Base-by-base conservation (phyloP, 1,140 invertebrate genomes). In the Tachypleus tridentatus region DNA sequence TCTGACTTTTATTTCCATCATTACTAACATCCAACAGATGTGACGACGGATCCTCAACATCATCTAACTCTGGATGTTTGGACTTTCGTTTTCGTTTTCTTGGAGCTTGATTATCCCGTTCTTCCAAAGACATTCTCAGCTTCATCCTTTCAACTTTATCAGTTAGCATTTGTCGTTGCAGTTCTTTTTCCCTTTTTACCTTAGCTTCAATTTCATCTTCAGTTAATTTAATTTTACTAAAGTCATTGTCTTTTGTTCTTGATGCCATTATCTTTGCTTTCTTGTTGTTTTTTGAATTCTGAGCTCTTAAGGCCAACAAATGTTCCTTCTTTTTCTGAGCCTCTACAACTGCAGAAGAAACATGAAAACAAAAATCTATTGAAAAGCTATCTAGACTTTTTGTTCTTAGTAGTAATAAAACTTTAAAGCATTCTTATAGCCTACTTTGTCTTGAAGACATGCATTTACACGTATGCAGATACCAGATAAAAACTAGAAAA, bases 201-300 rank as follows among this genome's bases (percentile, higher is more conserved):
- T 69, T 65, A 51, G 58, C 52, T 51, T 56, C 53, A n/a, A 81
- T 79, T 78, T 71, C 64, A 57, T 82, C 82, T 51, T 85, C 77
- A 0, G 87, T 89, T 51, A 89, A 81, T 57, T 85, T 85, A 61
- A 88, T 89, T 70, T 88, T 85, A 51, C 85, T 81, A 74, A 82
- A 82, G 73, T 91, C 86, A 62, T 88, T 79, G 61, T 89, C 88
- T 78, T 93, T 93, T 48, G 89, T 92, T 3, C 89, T 78, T 74
- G 85, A 84, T 67, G 86, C 78, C 79, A 87, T 86, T 62, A 83
- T 81, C 71, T 81, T 82, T 0, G 84, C 80, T 49, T 82, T 69
- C 67, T 79, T 77, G 52, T 78, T 78, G 10, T 82, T 79, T 71
- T 84, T 84, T 65, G 78, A 79, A 74, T 84, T 82, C 73, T 81